These are phyloP conservation scores for Amyelois transitella DNA, from an alignment of 1,140 invertebrate species.

Conservation along the genomic window DNA sequence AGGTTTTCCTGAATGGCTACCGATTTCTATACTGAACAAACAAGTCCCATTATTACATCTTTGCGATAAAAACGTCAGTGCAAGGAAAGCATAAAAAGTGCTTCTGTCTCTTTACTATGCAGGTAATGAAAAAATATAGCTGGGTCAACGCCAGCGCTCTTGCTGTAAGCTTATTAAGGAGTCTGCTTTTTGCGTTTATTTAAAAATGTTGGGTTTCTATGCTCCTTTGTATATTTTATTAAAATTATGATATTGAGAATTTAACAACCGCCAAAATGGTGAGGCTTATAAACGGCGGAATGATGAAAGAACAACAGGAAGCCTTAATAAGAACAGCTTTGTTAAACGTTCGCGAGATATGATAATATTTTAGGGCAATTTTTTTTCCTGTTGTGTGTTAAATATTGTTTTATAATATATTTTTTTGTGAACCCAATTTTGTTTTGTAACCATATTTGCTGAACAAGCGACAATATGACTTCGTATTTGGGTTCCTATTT, in stretches of 20 bases:
- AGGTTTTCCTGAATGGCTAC: too few relatives aligned
- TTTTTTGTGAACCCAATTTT: too few relatives aligned
- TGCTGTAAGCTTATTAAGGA: constrained; percentile 52
- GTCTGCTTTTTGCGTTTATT: constrained; percentile 20
- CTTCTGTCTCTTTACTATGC: constrained; percentile 46
- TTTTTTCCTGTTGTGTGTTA: background rate
- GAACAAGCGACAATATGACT: too few relatives aligned
- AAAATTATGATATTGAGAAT: constrained; percentile 7
- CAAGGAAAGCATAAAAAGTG: constrained; percentile 43
- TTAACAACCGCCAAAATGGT: constrained; percentile 1
- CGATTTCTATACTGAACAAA: constrained; percentile 28
- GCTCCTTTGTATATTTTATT: constrained; percentile 8
- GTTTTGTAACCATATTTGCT: too few relatives aligned
- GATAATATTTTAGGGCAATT: background rate
- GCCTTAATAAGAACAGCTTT: background rate
- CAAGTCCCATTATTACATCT: constrained; percentile 34
- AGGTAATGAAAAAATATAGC: constrained; percentile 59
- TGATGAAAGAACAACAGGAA: constrained; percentile 6
- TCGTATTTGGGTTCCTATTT: too few relatives aligned
- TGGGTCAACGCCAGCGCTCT: constrained; percentile 45
- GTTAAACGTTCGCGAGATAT: background rate
- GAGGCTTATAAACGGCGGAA: background rate
- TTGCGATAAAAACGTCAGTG: constrained; percentile 46
- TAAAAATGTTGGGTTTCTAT: constrained; percentile 13
- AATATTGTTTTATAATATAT: background rate